phyloP scores from a whole-genome alignment of 2,113 vertebrate genomes.

The Monopterus albus region DNA sequence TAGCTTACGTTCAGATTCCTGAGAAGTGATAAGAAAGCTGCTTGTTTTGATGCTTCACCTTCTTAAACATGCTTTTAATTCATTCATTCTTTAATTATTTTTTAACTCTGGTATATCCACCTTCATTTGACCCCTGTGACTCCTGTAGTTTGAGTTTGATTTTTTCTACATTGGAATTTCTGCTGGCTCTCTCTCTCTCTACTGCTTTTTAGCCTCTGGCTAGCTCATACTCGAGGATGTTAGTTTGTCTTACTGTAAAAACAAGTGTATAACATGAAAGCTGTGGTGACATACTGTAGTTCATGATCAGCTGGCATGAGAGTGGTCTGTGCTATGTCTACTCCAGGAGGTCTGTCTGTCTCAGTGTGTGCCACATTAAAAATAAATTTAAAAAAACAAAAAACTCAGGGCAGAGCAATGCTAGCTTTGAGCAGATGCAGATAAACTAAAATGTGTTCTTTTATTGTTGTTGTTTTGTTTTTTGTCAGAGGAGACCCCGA shows the following conservation, averaged over 20 bases:
- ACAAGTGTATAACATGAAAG: conserved; percentile 8
- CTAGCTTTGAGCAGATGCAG: conserved; percentile 27
- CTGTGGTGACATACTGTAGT: conserved; percentile 11
- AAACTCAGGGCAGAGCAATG: conserved; percentile 54
- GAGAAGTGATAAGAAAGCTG: neutral
- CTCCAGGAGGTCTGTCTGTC: conserved; percentile 22
- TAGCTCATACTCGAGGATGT: conserved; percentile 1
- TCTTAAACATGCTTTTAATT: neutral
- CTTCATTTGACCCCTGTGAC: neutral
- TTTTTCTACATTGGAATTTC: conserved; percentile 25
- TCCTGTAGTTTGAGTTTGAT: conserved; percentile 36
- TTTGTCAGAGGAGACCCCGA: neutral
- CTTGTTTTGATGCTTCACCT: conserved; percentile 25
- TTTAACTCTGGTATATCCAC: conserved; percentile 5
- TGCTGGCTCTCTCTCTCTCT: conserved; percentile 18
- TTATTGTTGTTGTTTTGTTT: neutral
- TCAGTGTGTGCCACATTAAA: conserved; percentile 10
- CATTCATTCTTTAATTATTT: too few species aligned
- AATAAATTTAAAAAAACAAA: neutral
- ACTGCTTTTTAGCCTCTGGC: conserved; percentile 9
- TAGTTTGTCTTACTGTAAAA: conserved; percentile 14
- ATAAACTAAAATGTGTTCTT: conserved; percentile 6
- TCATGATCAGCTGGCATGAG: conserved; percentile 28
- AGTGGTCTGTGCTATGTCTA: conserved; percentile 29
- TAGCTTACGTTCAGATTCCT: conserved; percentile 2